A percentile compares a stretch with the other conserved stretches of the same genome.
Evolutionary conservation across 2,888 invertebrate genomes (phyloP).

Genomic region (Clunio marinus): DNA sequence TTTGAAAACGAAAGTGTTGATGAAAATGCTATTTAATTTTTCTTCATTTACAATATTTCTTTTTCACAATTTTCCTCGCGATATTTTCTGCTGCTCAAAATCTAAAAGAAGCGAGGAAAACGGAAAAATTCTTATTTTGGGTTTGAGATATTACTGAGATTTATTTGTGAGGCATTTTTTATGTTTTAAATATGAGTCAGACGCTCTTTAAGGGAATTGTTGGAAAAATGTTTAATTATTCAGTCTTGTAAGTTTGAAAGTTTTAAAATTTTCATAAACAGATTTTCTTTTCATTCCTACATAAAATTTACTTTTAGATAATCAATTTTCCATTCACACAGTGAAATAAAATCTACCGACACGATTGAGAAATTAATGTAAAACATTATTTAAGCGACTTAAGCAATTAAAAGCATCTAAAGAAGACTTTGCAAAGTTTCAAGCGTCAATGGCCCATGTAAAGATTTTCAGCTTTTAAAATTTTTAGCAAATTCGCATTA

Average conservation of each 20-base stretch:
- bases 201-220: neutral
- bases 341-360: too few species aligned
- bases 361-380: too few species aligned
- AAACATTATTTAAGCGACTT: too few species aligned
- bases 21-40: slow-evolving; percentile 33
- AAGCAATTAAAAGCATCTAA: too few species aligned
- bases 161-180: neutral
- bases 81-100: slow-evolving; percentile 1
- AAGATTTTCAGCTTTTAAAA: neutral
- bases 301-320: neutral
- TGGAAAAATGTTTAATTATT: slow-evolving; percentile 10
- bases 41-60: neutral
- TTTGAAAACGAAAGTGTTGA: slow-evolving; percentile 23
- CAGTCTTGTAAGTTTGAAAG: neutral
- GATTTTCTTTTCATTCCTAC: neutral
- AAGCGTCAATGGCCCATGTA: neutral
- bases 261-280: neutral
- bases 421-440: neutral
- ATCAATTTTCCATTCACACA: too few species aligned
- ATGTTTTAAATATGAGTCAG: neutral
- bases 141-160: neutral
- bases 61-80: neutral
- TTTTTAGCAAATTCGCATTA: neutral
- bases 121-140: neutral
- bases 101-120: neutral